These are phyloP conservation scores for Manis javanica DNA, from an alignment of 2,797 vertebrate species.

Conservation along the genomic window DNA sequence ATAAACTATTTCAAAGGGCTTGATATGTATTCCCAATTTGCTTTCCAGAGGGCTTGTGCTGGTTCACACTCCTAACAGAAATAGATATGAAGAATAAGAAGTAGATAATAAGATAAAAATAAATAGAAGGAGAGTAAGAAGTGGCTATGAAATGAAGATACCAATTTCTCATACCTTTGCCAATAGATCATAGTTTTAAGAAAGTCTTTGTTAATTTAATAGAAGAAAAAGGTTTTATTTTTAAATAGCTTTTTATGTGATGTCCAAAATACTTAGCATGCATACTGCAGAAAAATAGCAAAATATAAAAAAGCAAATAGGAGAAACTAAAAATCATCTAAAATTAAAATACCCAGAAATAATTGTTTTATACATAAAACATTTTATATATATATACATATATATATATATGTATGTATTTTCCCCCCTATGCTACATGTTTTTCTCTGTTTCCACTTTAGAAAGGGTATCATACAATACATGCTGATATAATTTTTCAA, in stretches of 20 bases:
- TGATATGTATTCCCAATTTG: not conserved
- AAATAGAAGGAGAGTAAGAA: not conserved
- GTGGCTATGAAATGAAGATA: not conserved
- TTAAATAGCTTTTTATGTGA: not conserved
- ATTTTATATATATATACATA: too few species aligned
- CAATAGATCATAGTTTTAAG: not conserved
- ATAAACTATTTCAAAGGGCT: not conserved
- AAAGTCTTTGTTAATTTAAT: not conserved
- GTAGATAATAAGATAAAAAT: not conserved
- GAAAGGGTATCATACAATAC: not conserved
- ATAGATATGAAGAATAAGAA: not conserved
- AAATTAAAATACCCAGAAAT: not conserved
- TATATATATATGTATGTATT: not conserved
- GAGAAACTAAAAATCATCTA: not conserved
- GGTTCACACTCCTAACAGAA: not conserved
- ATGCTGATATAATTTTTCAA: not conserved
- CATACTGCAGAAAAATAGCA: not conserved
- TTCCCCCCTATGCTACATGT: not conserved
- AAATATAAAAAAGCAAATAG: not conserved
- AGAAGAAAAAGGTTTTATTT: not conserved
- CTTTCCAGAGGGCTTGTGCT: not conserved
- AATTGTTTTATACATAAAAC: not conserved
- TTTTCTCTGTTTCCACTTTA: not conserved
- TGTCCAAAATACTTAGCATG: not conserved
- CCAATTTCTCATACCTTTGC: constrained; percentile 4